These are phyloP conservation scores for Agrochola circellaris DNA, from an alignment of 2,888 invertebrate species.

Conservation along the genomic window DNA sequence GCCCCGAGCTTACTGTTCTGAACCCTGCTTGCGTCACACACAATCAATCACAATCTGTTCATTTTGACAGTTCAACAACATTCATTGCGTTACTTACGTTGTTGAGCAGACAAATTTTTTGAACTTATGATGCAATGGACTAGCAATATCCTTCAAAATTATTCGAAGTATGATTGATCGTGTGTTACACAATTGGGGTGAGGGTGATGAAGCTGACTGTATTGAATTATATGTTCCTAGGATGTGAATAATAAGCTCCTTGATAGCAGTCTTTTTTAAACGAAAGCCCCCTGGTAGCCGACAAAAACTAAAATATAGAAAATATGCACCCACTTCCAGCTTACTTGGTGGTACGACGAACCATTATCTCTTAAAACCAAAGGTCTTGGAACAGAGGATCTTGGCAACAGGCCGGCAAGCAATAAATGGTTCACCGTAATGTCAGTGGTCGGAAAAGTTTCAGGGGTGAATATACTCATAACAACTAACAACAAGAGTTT, in stretches of 20 bases:
- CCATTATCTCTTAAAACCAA: not conserved
- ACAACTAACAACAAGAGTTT: not conserved
- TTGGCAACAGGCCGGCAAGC: constrained; percentile 13
- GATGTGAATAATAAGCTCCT: not conserved
- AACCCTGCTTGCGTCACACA: too few species aligned
- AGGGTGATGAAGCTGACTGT: not conserved
- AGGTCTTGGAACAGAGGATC: not conserved
- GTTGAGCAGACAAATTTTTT: too few species aligned
- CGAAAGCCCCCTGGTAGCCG: too few species aligned
- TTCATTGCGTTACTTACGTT: too few species aligned
- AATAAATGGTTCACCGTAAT: not conserved
- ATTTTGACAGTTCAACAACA: too few species aligned
- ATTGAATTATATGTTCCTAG: not conserved
- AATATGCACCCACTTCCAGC: not conserved
- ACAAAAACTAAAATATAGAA: not conserved
- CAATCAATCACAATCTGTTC: too few species aligned
- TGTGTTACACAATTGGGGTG: too few species aligned
- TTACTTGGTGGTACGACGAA: not conserved
- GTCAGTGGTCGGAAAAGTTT: not conserved
- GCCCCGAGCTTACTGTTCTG: not conserved
- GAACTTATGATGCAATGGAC: too few species aligned
- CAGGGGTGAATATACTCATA: constrained; percentile 25
- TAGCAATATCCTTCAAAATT: too few species aligned
- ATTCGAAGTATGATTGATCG: too few species aligned
- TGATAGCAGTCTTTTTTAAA: not conserved